Evolutionary conservation across 64 coral and sea anemone species (phyloP).

Genomic region (Anthopleura sola): DNA sequence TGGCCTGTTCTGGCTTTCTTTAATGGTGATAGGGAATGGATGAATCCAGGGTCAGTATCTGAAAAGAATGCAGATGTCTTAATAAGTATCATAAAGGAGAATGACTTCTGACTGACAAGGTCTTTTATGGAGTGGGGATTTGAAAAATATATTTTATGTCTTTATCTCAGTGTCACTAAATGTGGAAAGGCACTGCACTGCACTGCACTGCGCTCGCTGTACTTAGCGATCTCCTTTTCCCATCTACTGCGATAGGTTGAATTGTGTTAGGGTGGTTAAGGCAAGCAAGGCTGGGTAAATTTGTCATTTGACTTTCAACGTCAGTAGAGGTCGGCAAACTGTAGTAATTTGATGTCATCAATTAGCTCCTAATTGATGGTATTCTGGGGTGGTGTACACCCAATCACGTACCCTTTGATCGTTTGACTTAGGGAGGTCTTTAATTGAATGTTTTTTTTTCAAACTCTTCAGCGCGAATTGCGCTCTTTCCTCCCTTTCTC

Average conservation of each 20-base stretch:
- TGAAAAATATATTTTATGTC: no score
- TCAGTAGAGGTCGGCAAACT: conserved; percentile 52
- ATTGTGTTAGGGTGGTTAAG: conserved; percentile 50
- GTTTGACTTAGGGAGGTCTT: background rate
- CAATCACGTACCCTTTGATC: conserved; percentile 15
- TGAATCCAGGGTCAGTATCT: conserved; percentile 39
- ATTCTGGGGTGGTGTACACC: conserved; percentile 5
- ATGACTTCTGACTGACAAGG: no score
- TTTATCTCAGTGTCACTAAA: no score
- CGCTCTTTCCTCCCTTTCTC: conserved; percentile 4
- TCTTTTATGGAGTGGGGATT: no score
- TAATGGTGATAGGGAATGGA: conserved; percentile 39
- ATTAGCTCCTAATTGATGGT: background rate
- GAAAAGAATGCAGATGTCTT: conserved; percentile 31
- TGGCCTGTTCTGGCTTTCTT: conserved; percentile 42
- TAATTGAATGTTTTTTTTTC: background rate
- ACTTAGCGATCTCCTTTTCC: conserved; percentile 29
- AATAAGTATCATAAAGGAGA: no score
- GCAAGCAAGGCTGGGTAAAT: conserved; percentile 39
- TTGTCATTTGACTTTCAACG: conserved; percentile 46
- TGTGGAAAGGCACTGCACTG: no score
- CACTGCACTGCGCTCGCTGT: no score
- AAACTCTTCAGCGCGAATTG: background rate
- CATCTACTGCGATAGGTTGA: conserved; percentile 42
- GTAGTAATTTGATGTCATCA: conserved; percentile 5